These are phyloP conservation scores for Odontocolon sp. DNA, from an alignment of 2,888 invertebrate species.

Conservation along the genomic window DNA sequence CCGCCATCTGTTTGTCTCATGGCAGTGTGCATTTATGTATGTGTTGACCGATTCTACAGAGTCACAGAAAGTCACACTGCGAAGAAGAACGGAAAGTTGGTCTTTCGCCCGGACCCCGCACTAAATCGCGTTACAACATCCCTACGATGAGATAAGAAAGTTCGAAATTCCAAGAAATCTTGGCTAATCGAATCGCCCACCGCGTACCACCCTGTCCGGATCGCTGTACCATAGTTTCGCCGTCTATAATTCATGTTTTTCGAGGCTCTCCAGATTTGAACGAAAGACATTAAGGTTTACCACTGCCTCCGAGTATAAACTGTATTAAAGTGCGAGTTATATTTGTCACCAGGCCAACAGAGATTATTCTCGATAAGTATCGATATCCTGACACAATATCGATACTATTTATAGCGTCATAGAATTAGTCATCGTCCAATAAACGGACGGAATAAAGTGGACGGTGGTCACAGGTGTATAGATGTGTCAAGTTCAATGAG, in stretches of 20 bases:
- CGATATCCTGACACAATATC: neutral
- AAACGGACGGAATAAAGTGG: neutral
- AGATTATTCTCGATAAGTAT: conserved; percentile 25
- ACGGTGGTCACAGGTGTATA: neutral
- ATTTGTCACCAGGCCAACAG: conserved; percentile 17
- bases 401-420: neutral
- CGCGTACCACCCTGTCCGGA: neutral
- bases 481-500: neutral
- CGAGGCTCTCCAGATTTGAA: conserved; percentile 5
- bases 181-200: conserved; percentile 31
- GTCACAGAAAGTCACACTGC: too few species aligned
- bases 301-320: neutral
- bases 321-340: conserved; percentile 18
- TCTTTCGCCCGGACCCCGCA: neutral
- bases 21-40: neutral
- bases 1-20: conserved; percentile 37
- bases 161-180: conserved; percentile 38
- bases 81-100: conserved; percentile 4
- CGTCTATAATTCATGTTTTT: conserved; percentile 43
- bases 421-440: conserved; percentile 22
- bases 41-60: too few species aligned
- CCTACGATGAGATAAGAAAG: conserved; percentile 32
- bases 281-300: conserved; percentile 3
- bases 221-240: neutral
- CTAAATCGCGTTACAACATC: conserved; percentile 30